Evolutionary conservation across 1,140 invertebrate species (phyloP), one percentile per base, ranked within the genome.

Genomic region (Bathynomus jamesi): DNA sequence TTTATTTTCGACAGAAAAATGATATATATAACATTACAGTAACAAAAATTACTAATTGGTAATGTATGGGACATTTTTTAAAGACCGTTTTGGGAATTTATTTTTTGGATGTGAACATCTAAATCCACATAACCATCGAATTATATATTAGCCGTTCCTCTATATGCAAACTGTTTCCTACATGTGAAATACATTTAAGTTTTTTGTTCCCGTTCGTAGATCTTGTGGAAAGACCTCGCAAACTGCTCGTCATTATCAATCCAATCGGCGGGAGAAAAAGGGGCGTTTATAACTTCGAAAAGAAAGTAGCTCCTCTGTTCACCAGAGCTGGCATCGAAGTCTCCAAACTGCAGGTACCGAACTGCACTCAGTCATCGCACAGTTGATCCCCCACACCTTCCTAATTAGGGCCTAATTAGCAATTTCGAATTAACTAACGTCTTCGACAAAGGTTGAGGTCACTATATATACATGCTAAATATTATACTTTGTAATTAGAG

Each of bases 171-270:
- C n/a, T n/a, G n/a, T n/a, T n/a, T n/a, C n/a, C n/a, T n/a, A n/a
- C n/a, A n/a, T n/a, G n/a, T n/a, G n/a, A n/a, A n/a, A n/a, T n/a
- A n/a, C n/a, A n/a, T n/a, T n/a, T n/a, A n/a, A n/a, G n/a, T n/a
- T n/a, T n/a, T n/a, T n/a, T n/a, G n/a, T n/a, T n/a, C n/a, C n/a
- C n/a, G n/a, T n/a, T n/a, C n/a, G n/a, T 40, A 76, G 75, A 67
- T 0, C 31, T 73, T 4, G 27, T 28, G 21, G 31, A 85, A 71
- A 83, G 91, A 32, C 91, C 91, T 17, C 87, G 87, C 69, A 86
- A 85, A 61, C 81, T 95, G 13, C 80, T 95, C 31, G 81, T 94
- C 1, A 93, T 94, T 82, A 86, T 95, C 0, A 95, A 95, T 84
- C 93, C 93, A 0, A 91, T 86, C 81, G 92, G 93, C 4, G 93